These are phyloP conservation scores for Phylloscopus whistleri DNA, from an alignment of 2,113 vertebrate species.

Conservation along the genomic window DNA sequence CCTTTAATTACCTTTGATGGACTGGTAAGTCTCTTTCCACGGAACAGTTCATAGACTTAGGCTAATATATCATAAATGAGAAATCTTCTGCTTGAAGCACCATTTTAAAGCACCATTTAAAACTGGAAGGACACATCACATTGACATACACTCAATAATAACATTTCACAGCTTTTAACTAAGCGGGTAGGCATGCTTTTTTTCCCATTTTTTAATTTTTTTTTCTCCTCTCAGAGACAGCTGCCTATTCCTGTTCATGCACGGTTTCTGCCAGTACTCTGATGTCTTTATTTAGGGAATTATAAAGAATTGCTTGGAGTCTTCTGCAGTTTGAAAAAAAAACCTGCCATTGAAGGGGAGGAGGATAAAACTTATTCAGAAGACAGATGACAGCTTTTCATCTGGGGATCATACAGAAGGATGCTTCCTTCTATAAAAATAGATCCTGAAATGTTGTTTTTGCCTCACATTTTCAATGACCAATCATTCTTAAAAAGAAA, in stretches of 20 bases:
- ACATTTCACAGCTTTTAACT: slow-evolving; percentile 72
- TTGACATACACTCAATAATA: slow-evolving; percentile 66
- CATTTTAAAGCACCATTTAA: slow-evolving; percentile 71
- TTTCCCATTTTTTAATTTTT: background rate
- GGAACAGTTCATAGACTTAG: slow-evolving; percentile 62
- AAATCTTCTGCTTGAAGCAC: slow-evolving; percentile 58
- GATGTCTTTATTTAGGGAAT: slow-evolving; percentile 77
- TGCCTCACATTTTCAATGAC: slow-evolving; percentile 57
- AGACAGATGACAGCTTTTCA: slow-evolving; percentile 74
- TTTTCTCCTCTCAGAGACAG: background rate
- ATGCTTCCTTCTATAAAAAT: slow-evolving; percentile 72
- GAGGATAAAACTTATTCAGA: slow-evolving; percentile 72
- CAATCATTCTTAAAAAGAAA: slow-evolving; percentile 32
- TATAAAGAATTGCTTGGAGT: slow-evolving; percentile 72
- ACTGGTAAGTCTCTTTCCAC: slow-evolving; percentile 48
- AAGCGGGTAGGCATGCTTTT: slow-evolving; percentile 22
- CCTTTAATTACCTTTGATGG: slow-evolving; percentile 74
- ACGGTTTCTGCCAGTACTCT: slow-evolving; percentile 65
- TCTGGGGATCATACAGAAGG: slow-evolving; percentile 67
- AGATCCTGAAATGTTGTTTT: slow-evolving; percentile 53
- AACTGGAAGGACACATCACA: slow-evolving; percentile 65
- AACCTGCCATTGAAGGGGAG: slow-evolving; percentile 57
- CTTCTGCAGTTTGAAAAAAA: slow-evolving; percentile 71
- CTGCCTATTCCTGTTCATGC: slow-evolving; percentile 61
- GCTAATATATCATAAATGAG: slow-evolving; percentile 70